phyloP scores from a whole-genome alignment of 1,140 invertebrate species.

The Akabosia matsudoensis region DNA sequence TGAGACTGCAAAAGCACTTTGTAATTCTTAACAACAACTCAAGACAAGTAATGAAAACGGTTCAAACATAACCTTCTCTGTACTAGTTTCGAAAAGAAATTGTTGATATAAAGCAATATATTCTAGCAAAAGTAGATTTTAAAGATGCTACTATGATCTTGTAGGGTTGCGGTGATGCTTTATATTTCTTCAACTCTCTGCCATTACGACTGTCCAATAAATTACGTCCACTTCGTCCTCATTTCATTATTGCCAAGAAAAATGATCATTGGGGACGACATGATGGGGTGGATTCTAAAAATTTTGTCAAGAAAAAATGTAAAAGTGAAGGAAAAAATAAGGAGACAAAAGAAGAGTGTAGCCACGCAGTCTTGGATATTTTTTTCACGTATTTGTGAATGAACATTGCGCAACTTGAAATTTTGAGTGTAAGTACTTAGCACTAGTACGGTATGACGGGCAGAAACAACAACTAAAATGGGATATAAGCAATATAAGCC shows the following conservation, averaged over 20 bases:
- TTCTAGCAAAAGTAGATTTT: too few relatives aligned
- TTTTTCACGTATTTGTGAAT: slow-evolving; percentile 5
- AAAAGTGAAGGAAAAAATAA: neutral
- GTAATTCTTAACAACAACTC: slow-evolving; percentile 21
- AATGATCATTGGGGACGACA: slow-evolving; percentile 19
- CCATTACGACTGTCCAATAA: slow-evolving; percentile 19
- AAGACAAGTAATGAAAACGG: slow-evolving; percentile 21
- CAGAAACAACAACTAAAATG: too few relatives aligned
- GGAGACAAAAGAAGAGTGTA: slow-evolving; percentile 19
- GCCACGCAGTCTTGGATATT: slow-evolving; percentile 39
- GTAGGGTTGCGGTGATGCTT: neutral
- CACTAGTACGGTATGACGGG: too few relatives aligned
- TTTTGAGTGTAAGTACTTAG: neutral
- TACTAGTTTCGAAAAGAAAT: too few relatives aligned
- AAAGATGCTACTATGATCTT: neutral
- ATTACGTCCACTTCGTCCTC: slow-evolving; percentile 20
- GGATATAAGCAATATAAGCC: too few relatives aligned
- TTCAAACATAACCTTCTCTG: neutral
- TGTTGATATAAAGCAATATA: too few relatives aligned
- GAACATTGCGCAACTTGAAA: neutral
- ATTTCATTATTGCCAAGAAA: slow-evolving; percentile 17
- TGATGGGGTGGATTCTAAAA: slow-evolving; percentile 12
- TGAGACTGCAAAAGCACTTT: slow-evolving; percentile 19
- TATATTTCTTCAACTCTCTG: slow-evolving; percentile 10
- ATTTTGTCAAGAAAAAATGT: slow-evolving; percentile 4